Percentiles rank a stretch among this genome's conserved stretches.
Evolutionary conservation across 2,888 invertebrate species (phyloP).

Genomic region (Parasteatoda lunata): DNA sequence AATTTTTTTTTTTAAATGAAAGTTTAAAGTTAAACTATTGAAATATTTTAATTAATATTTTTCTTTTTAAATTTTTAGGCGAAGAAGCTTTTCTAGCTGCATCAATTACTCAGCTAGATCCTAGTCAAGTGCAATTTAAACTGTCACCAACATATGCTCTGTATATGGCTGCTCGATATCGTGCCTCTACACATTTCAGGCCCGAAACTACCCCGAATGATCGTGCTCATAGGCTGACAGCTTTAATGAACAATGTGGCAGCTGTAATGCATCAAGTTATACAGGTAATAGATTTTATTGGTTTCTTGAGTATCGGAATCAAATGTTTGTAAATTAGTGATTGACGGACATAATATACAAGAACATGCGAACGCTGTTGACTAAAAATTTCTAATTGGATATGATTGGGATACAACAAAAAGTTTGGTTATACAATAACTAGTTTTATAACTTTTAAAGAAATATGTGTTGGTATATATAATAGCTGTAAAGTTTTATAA

Average conservation of each 20-base stretch:
- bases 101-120: constrained; percentile 90
- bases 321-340: too few species aligned
- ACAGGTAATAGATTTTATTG: constrained; percentile 78
- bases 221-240: constrained; percentile 90
- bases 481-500: too few species aligned
- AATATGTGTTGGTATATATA: too few species aligned
- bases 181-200: constrained; percentile 94
- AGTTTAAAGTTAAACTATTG: neutral
- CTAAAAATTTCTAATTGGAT: too few species aligned
- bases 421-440: too few species aligned
- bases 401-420: too few species aligned
- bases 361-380: too few species aligned
- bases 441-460: too few species aligned
- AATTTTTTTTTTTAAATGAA: too few species aligned
- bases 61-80: constrained; percentile 73
- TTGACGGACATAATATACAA: too few species aligned
- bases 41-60: neutral
- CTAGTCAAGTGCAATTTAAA: constrained; percentile 85
- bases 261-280: constrained; percentile 88
- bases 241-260: constrained; percentile 91
- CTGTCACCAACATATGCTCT: constrained; percentile 97
- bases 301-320: too few species aligned
- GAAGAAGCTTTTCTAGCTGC: constrained; percentile 93
- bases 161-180: constrained; percentile 93
- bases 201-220: constrained; percentile 94